phyloP scores from a whole-genome alignment of 1,140 invertebrate genomes.

The Trichonephila inaurata region DNA sequence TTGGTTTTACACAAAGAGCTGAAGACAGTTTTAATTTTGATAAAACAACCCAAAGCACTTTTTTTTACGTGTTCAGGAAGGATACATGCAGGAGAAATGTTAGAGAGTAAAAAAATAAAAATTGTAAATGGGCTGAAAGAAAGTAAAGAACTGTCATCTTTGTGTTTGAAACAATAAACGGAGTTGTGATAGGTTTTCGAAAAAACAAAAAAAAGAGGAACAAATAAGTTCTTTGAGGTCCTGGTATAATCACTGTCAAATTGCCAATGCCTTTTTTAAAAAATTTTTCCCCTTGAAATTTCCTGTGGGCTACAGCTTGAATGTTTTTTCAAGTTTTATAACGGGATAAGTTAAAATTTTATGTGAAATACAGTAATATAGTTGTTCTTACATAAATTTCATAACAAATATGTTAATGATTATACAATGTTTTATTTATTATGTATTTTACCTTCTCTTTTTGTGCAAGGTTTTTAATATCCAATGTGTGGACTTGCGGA shows the following conservation, averaged over 20 bases:
- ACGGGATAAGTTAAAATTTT: too few species aligned
- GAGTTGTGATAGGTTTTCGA: background rate
- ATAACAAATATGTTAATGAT: too few species aligned
- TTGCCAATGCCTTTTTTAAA: background rate
- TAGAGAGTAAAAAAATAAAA: background rate
- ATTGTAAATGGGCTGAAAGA: background rate
- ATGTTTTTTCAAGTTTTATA: background rate
- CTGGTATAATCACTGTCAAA: constrained; percentile 25
- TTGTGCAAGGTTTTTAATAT: too few species aligned
- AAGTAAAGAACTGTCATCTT: constrained; percentile 19
- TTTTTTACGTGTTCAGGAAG: constrained; percentile 39
- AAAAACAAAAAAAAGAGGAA: too few species aligned
- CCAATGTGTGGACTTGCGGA: too few species aligned
- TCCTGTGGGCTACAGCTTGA: background rate
- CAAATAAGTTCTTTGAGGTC: background rate
- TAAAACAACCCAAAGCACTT: constrained; percentile 1
- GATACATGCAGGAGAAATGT: background rate
- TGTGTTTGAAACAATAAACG: constrained; percentile 34
- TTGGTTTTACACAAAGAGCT: constrained; percentile 22
- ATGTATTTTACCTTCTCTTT: too few species aligned
- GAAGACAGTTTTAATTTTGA: constrained; percentile 57
- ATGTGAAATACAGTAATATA: too few species aligned
- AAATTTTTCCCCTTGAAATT: background rate
- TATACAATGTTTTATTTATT: too few species aligned
- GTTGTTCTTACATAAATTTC: too few species aligned